Evolutionary conservation across 2,797 vertebrate genomes (phyloP).

Genomic region (Argya squamiceps): DNA sequence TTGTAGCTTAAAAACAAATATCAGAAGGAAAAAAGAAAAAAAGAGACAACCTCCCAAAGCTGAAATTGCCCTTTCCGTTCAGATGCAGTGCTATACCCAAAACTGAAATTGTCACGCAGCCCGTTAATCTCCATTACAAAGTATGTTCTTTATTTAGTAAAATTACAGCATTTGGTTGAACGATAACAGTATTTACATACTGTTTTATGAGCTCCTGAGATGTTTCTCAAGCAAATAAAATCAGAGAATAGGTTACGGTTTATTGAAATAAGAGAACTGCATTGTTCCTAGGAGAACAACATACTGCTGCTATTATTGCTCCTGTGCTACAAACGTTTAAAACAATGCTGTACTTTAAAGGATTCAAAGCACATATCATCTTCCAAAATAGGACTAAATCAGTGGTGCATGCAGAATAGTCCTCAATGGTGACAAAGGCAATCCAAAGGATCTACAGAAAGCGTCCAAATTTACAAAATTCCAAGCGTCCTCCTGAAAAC

Average conservation of each 20-base stretch:
- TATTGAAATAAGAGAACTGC: constrained; percentile 49
- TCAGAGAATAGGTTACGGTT: constrained; percentile 50
- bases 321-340: constrained; percentile 23
- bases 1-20: constrained; percentile 1
- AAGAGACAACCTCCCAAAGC: background rate
- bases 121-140: constrained; percentile 49
- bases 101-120: constrained; percentile 41
- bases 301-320: constrained; percentile 14
- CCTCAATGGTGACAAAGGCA: background rate
- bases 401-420: background rate
- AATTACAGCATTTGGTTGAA: constrained; percentile 58
- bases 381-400: background rate
- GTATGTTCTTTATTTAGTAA: constrained; percentile 59
- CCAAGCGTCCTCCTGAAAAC: background rate
- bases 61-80: constrained; percentile 37
- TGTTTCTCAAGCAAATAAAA: constrained; percentile 57
- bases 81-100: background rate
- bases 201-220: constrained; percentile 58
- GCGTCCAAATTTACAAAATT: background rate
- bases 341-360: constrained; percentile 29
- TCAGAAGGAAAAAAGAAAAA: background rate
- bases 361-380: constrained; percentile 7
- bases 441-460: background rate
- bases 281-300: constrained; percentile 30
- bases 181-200: constrained; percentile 56